A percentile compares a stretch with the other conserved stretches of the same genome.
Conservation (phyloP, 2,888 invertebrate species). For the Cryptocephalus moraei region DNA sequence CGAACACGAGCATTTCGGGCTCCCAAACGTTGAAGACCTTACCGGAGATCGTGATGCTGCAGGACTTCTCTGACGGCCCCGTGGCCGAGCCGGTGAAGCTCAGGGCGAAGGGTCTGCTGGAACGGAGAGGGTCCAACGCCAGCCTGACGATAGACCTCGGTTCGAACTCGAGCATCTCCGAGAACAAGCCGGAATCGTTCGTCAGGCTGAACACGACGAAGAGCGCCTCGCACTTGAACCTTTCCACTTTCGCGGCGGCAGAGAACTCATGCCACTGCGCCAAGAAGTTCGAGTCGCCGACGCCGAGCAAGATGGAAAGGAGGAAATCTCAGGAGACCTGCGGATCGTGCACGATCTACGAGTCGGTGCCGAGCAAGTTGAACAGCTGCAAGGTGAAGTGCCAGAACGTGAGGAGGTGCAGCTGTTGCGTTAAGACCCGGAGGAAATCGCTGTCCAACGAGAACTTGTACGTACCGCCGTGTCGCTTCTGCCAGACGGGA, state of each 20-base stretch:
- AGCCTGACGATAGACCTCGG: conserved; percentile 76
- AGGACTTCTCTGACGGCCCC: conserved; percentile 40
- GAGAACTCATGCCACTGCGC: conserved; percentile 26
- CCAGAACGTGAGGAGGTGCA: conserved; percentile 28
- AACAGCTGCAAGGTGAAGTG: conserved; percentile 22
- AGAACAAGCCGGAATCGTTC: conserved; percentile 32
- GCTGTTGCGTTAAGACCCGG: conserved; percentile 26
- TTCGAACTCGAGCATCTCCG: conserved; percentile 36
- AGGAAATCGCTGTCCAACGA: conserved; percentile 53
- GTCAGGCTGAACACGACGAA: conserved; percentile 42
- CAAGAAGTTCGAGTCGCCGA: conserved; percentile 19
- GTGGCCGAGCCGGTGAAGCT: conserved; percentile 40
- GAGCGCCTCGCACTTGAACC: conserved; percentile 40
- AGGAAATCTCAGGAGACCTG: conserved; percentile 33
- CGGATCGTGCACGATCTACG: conserved; percentile 34
- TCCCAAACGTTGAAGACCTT: conserved; percentile 59
- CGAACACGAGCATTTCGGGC: conserved; percentile 54
- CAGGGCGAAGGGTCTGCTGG: conserved; percentile 59
- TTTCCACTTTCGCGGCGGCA: conserved; percentile 26
- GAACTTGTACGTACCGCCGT: conserved; percentile 42
- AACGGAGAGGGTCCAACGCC: conserved; percentile 83
- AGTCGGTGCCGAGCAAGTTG: conserved; percentile 28
- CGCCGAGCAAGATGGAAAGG: conserved; percentile 12
- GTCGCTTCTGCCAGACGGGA: conserved; percentile 39
- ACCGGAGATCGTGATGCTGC: conserved; percentile 60